phyloP scores from a whole-genome alignment of 2,797 vertebrate genomes.

The Falco biarmicus region DNA sequence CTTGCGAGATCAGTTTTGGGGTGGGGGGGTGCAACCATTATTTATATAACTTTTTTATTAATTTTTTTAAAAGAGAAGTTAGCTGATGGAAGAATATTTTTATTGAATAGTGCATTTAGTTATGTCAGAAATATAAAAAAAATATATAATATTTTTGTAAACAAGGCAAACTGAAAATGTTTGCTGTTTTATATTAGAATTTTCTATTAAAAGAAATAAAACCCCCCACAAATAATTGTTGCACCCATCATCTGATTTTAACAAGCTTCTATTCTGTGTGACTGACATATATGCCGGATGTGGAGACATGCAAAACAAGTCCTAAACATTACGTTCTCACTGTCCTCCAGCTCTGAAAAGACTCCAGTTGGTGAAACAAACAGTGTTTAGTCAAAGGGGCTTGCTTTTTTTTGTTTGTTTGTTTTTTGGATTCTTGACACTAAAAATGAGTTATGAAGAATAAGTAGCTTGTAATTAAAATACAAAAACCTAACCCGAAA shows the following conservation, averaged over 20 bases:
- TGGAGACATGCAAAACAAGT: conserved; percentile 51
- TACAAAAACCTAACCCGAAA: neutral
- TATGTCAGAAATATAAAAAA: conserved; percentile 74
- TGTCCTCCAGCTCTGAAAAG: conserved; percentile 25
- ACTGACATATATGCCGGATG: conserved; percentile 33
- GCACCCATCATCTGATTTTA: conserved; percentile 64
- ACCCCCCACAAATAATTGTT: conserved; percentile 68
- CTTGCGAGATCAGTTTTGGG: conserved; percentile 33
- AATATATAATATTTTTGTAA: conserved; percentile 75
- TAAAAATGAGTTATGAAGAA: neutral
- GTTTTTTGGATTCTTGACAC: no score
- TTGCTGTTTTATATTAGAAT: conserved; percentile 74
- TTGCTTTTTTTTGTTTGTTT: neutral
- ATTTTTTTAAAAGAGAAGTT: conserved; percentile 57
- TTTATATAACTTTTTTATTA: conserved; percentile 70
- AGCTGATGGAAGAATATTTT: conserved; percentile 61
- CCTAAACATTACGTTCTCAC: conserved; percentile 25
- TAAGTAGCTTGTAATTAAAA: neutral
- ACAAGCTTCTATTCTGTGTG: conserved; percentile 60
- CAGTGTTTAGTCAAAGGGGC: neutral
- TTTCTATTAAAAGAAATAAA: conserved; percentile 71
- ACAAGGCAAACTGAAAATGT: conserved; percentile 69
- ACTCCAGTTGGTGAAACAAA: neutral
- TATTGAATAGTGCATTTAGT: conserved; percentile 74
- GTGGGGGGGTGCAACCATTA: conserved; percentile 61